Percentiles rank a stretch among this genome's conserved stretches.
phyloP scores from a whole-genome alignment of 2,888 invertebrate genomes.

The Steinernema carpocapsae region DNA sequence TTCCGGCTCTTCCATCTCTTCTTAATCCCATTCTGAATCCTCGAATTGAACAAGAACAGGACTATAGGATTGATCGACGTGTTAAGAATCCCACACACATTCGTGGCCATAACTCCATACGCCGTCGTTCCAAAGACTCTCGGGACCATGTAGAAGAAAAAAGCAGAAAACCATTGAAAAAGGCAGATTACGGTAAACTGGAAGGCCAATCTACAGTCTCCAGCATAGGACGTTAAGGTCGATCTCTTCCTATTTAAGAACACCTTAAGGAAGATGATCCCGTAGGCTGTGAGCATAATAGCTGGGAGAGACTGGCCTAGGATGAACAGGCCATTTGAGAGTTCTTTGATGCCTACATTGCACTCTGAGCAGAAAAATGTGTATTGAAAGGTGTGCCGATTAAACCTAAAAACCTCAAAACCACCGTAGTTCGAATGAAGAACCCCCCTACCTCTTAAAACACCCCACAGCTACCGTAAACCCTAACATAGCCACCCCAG shows the following conservation, averaged over 20 bases:
- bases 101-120: constrained; percentile 28
- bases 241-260: neutral
- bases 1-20: neutral
- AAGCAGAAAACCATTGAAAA: constrained; percentile 36
- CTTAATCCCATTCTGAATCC: neutral
- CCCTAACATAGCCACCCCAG: neutral
- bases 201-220: neutral
- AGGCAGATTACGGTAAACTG: constrained; percentile 34
- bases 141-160: constrained; percentile 37
- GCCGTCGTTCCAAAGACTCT: constrained; percentile 30
- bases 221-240: neutral
- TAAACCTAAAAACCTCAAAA: neutral
- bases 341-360: neutral
- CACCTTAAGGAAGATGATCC: neutral
- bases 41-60: constrained; percentile 17
- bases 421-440: neutral
- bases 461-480: neutral
- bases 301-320: neutral
- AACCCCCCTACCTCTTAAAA: neutral
- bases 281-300: constrained; percentile 7
- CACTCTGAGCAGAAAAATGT: constrained; percentile 20
- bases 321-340: constrained; percentile 5
- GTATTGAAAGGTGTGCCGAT: constrained; percentile 26
- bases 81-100: constrained; percentile 33
- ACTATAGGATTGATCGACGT: constrained; percentile 22